These are phyloP conservation scores for Paramisgurnus dabryanus DNA, from an alignment of 2,113 vertebrate species.

Conservation along the genomic window DNA sequence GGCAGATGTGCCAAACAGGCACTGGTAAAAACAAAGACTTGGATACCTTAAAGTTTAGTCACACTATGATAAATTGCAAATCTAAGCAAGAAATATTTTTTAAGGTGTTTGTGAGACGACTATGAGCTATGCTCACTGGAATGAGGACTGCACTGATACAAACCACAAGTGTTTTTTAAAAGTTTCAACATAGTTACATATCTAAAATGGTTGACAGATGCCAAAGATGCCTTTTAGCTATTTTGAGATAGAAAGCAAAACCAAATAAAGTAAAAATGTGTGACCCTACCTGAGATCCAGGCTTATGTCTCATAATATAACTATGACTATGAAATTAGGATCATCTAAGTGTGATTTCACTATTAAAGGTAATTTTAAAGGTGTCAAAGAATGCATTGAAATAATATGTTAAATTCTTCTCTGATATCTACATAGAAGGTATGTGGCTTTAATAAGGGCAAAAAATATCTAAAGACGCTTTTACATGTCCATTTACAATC, in stretches of 20 bases:
- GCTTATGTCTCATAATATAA: too few species aligned
- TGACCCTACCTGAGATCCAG: too few species aligned
- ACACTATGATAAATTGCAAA: conserved; percentile 12
- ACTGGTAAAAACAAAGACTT: conserved; percentile 28
- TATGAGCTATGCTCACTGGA: conserved; percentile 34
- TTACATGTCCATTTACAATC: too few species aligned
- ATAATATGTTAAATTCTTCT: too few species aligned
- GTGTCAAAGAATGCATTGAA: too few species aligned
- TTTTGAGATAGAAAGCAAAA: not conserved
- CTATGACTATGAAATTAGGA: too few species aligned
- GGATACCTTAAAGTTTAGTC: conserved; percentile 2
- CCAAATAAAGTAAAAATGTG: not conserved
- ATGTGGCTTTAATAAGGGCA: too few species aligned
- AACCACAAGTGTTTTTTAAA: not conserved
- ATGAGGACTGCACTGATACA: conserved; percentile 16
- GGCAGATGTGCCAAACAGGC: conserved; percentile 11
- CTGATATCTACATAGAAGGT: too few species aligned
- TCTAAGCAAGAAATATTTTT: conserved; percentile 25
- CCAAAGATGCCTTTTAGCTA: not conserved
- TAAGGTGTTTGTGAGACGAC: not conserved
- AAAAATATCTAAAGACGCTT: too few species aligned
- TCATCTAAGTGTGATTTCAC: too few species aligned
- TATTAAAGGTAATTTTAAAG: too few species aligned
- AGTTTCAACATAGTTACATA: not conserved
- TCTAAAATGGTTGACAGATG: not conserved